Evolutionary conservation across 1,140 invertebrate genomes (phyloP).

Genomic region (Temnothorax longispinosus): DNA sequence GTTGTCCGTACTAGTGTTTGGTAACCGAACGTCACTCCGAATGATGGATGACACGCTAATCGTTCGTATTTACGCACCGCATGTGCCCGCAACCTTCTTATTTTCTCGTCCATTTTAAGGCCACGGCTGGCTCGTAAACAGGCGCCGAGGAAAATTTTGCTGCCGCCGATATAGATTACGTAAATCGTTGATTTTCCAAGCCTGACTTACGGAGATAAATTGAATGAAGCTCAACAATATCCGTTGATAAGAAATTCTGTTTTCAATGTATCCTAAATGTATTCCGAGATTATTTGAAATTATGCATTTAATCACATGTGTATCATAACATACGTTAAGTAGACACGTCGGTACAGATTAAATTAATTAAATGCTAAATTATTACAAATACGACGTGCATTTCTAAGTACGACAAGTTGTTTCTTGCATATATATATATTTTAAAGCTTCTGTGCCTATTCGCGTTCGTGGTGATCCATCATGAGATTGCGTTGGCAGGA

Average conservation of each 20-base stretch:
- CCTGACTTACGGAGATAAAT: background rate
- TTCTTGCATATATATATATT: conserved; percentile 28
- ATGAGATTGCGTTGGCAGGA: conserved; percentile 32
- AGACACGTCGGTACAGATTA: background rate
- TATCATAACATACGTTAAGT: background rate
- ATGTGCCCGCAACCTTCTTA: conserved; percentile 67
- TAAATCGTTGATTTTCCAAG: conserved; percentile 28
- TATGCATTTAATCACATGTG: background rate
- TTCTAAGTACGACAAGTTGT: background rate
- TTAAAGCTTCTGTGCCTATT: conserved; percentile 11
- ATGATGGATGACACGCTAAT: conserved; percentile 81
- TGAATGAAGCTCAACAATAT: background rate
- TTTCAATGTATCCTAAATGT: background rate
- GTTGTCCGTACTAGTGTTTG: conserved; percentile 72
- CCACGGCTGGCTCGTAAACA: conserved; percentile 38
- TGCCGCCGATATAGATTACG: conserved; percentile 17
- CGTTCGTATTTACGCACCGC: conserved; percentile 79
- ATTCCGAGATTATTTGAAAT: conserved; percentile 3
- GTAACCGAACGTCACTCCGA: conserved; percentile 70
- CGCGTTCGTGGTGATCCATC: conserved; percentile 23
- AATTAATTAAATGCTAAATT: conserved; percentile 28
- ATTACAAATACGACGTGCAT: conserved; percentile 34
- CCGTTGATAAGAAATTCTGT: background rate
- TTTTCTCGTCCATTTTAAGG: conserved; percentile 53
- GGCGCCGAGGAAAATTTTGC: conserved; percentile 1